Evolutionary conservation across 2,888 invertebrate species (phyloP).

Genomic region (Anoplius nigerrimus): DNA sequence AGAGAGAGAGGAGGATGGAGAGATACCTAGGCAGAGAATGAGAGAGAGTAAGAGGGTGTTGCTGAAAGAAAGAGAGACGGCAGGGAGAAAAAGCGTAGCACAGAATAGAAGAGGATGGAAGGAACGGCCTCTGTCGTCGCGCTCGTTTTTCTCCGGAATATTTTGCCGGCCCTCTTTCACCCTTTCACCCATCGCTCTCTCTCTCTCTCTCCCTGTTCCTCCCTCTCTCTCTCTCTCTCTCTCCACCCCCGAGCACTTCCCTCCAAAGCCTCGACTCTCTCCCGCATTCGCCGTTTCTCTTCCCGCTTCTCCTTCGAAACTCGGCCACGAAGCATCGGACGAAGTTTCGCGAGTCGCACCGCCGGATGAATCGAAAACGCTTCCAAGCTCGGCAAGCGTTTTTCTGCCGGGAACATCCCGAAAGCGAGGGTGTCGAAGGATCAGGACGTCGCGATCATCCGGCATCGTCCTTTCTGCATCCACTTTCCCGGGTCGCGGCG

Average conservation of each 20-base stretch:
- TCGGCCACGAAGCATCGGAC: constrained; percentile 40
- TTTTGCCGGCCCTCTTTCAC: constrained; percentile 36
- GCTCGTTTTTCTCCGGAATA: constrained; percentile 43
- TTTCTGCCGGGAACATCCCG: constrained; percentile 35
- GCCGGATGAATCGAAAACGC: constrained; percentile 46
- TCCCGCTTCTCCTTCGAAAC: constrained; percentile 32
- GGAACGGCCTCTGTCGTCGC: constrained; percentile 9
- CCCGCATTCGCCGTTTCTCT: constrained; percentile 4
- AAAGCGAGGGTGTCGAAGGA: too few relatives aligned
- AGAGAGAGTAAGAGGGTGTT: constrained; percentile 2
- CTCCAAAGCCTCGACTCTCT: constrained; percentile 22
- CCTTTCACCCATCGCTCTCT: constrained; percentile 5
- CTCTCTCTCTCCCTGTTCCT: constrained; percentile 8
- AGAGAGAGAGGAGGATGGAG: constrained; percentile 13
- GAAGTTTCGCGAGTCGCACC: constrained; percentile 37
- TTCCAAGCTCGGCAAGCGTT: constrained; percentile 30
- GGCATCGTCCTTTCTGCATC: constrained; percentile 2
- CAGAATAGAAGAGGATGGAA: constrained; percentile 10
- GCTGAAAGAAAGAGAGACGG: background rate
- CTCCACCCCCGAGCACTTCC: constrained; percentile 6
- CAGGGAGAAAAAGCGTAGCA: constrained; percentile 14
- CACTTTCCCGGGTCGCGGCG: background rate
- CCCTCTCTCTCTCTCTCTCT: constrained; percentile 7
- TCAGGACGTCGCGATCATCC: background rate
- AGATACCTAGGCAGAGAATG: constrained; percentile 5